These are phyloP conservation scores for Pomacea canaliculata DNA, from an alignment of 2,888 invertebrate genomes.

Conservation along the genomic window DNA sequence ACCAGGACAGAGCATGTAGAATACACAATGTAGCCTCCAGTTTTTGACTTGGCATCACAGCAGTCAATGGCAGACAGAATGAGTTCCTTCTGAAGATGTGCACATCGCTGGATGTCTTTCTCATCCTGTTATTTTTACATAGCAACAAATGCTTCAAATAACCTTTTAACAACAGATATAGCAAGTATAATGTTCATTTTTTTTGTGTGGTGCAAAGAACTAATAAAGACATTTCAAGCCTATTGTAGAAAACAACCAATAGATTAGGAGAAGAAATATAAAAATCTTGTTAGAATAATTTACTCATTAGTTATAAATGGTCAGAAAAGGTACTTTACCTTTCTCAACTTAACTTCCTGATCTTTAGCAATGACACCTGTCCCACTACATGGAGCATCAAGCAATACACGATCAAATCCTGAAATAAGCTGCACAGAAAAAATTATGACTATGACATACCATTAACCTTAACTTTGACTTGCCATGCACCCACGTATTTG, in stretches of 20 bases:
- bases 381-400: constrained; percentile 99
- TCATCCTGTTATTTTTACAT: constrained; percentile 74
- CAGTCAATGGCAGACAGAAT: constrained; percentile 97
- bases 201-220: no score
- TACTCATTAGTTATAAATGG: no score
- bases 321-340: constrained; percentile 36
- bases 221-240: no score
- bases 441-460: no score
- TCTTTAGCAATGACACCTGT: constrained; percentile 99
- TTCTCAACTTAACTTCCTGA: constrained; percentile 85
- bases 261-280: no score
- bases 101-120: constrained; percentile 90
- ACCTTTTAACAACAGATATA: no score
- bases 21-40: constrained; percentile 96
- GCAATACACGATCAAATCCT: constrained; percentile 93
- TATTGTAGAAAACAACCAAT: no score
- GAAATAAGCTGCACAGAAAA: constrained; percentile 77
- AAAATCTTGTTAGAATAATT: no score
- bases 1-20: constrained; percentile 96
- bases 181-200: no score
- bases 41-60: constrained; percentile 89
- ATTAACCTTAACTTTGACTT: no score
- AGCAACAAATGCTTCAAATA: no score
- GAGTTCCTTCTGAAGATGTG: constrained; percentile 91
- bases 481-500: no score